Evolutionary conservation across 2,797 vertebrate genomes (phyloP).

Genomic region (Microhierax caerulescens): DNA sequence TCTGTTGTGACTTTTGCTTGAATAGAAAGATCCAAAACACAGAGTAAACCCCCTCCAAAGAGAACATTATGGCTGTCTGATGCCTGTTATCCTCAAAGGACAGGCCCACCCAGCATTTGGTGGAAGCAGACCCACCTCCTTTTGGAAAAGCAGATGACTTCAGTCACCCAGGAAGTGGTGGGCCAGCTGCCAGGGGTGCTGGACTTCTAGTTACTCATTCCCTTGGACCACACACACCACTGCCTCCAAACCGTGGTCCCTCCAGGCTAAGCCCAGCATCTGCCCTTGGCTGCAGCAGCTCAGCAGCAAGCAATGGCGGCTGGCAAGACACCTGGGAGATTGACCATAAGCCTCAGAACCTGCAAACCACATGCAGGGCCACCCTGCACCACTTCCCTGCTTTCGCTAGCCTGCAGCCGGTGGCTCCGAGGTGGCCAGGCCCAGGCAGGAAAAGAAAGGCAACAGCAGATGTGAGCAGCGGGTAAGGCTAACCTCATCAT

Average conservation of each 20-base stretch:
- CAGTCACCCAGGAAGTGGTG: background rate
- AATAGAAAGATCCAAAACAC: background rate
- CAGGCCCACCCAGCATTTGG: background rate
- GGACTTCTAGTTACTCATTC: background rate
- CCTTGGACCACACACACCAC: background rate
- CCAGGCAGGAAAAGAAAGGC: background rate
- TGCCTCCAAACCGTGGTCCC: background rate
- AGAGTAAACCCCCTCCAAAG: background rate
- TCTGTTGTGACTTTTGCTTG: background rate
- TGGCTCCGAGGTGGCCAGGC: background rate
- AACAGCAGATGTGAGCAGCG: background rate
- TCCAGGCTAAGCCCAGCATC: background rate
- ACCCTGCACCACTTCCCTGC: background rate
- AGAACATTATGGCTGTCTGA: background rate
- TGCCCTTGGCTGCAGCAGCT: background rate
- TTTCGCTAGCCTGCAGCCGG: background rate
- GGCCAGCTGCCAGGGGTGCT: background rate
- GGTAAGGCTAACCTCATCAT: fast-evolving
- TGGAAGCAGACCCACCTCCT: background rate
- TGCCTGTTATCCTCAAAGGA: background rate
- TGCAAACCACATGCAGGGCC: background rate
- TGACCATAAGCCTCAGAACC: background rate
- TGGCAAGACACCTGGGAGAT: background rate
- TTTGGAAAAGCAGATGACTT: background rate
- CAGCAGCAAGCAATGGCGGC: fast-evolving